Percentiles rank a stretch among this genome's conserved stretches.
These are phyloP conservation scores for Raillietiella orientalis DNA, from an alignment of 2,888 invertebrate genomes.

Conservation along the genomic window DNA sequence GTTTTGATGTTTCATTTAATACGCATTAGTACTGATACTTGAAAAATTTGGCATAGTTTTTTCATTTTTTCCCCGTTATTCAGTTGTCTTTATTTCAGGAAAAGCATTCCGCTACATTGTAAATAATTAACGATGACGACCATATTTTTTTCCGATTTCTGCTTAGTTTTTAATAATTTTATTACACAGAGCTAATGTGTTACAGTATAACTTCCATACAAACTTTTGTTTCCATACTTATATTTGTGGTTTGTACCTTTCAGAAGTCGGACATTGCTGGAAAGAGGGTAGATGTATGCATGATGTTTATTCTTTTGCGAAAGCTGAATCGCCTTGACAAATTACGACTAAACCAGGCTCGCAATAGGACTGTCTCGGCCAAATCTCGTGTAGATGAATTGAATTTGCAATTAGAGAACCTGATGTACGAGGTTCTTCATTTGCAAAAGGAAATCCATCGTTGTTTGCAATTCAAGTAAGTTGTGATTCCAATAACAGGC, in stretches of 20 bases:
- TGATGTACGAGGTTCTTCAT: conserved; percentile 75
- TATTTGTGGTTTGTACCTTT: conserved; percentile 7
- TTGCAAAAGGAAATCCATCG: conserved; percentile 77
- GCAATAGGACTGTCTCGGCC: conserved; percentile 45
- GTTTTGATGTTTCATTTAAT: no score
- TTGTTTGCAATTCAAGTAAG: conserved; percentile 65
- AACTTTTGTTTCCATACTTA: conserved; percentile 2
- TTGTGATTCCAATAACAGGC: neutral
- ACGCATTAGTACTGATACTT: no score
- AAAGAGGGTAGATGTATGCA: conserved; percentile 32
- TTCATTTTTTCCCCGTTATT: no score
- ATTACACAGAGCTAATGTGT: no score
- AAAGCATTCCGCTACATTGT: no score
- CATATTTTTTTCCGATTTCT: no score
- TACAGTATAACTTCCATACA: no score
- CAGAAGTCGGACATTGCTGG: conserved; percentile 25
- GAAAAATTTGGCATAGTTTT: no score
- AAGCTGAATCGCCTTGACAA: conserved; percentile 71
- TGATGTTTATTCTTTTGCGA: conserved; percentile 47
- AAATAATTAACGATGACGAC: no score
- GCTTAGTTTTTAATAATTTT: no score
- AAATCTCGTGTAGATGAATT: conserved; percentile 66
- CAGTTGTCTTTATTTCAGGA: no score
- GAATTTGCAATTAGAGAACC: conserved; percentile 62
- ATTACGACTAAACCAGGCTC: conserved; percentile 42